Conservation (phyloP, 1,140 invertebrate species). For the Phortica variegata region DNA sequence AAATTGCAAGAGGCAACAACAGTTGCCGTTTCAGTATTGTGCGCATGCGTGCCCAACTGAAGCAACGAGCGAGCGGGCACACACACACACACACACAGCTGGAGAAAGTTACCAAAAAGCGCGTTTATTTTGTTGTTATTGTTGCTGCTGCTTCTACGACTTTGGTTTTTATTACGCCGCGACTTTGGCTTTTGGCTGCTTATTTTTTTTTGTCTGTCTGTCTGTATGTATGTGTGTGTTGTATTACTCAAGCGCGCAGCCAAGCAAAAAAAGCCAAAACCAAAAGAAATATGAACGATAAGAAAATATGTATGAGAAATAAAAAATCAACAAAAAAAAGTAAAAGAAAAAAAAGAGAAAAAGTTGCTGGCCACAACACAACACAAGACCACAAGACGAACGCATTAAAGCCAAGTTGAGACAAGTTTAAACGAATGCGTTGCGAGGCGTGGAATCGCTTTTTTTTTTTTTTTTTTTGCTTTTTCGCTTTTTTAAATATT, state of each 20-base stretch:
- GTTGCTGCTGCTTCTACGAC: slow-evolving; percentile 23
- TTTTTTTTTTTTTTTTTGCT: not conserved
- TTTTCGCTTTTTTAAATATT: not conserved
- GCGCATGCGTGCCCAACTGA: slow-evolving; percentile 29
- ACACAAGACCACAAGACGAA: too few species aligned
- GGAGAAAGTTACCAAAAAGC: slow-evolving; percentile 49
- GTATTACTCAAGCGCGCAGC: slow-evolving; percentile 9
- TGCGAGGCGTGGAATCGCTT: too few species aligned
- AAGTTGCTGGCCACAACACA: too few species aligned
- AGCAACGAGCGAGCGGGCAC: slow-evolving; percentile 4
- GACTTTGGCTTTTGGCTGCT: too few species aligned
- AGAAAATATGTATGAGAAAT: slow-evolving; percentile 8
- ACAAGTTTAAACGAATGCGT: too few species aligned
- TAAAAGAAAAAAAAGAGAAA: slow-evolving; percentile 28
- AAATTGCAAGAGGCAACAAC: not conserved
- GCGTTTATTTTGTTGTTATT: slow-evolving; percentile 25
- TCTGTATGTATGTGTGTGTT: not conserved
- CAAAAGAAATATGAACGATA: slow-evolving; percentile 21
- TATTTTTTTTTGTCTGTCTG: too few species aligned
- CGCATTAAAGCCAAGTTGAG: too few species aligned
- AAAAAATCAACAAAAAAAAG: slow-evolving; percentile 21
- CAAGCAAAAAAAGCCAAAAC: slow-evolving; percentile 19
- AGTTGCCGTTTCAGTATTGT: slow-evolving; percentile 27
- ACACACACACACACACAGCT: not conserved
- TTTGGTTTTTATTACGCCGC: not conserved